Percentiles rank a stretch among this genome's conserved stretches.
Evolutionary conservation across 2,888 invertebrate genomes (phyloP).

Genomic region (Elegia similella): DNA sequence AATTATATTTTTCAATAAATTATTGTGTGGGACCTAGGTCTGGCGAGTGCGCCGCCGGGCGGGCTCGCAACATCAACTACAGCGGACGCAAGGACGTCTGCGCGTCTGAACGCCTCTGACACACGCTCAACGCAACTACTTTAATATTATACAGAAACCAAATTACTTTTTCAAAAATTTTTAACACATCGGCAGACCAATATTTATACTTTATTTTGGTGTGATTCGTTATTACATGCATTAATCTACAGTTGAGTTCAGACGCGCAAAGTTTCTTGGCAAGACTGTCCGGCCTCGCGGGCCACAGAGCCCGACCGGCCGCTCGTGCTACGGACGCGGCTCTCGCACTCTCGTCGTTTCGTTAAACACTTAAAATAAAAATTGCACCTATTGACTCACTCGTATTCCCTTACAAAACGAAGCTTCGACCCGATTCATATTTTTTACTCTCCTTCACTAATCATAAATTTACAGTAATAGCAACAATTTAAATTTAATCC

Average conservation of each 20-base stretch:
- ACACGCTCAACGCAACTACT: slow-evolving; percentile 4
- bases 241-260: not conserved
- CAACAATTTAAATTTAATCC: slow-evolving; percentile 76
- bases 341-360: slow-evolving; percentile 39
- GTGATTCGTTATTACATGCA: not conserved
- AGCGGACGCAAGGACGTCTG: not conserved
- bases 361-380: slow-evolving; percentile 66
- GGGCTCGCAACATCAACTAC: slow-evolving; percentile 9
- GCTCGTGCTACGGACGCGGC: slow-evolving; percentile 29
- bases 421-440: slow-evolving; percentile 75
- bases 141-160: slow-evolving; percentile 2
- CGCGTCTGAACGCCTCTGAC: not conserved
- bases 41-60: slow-evolving; percentile 30
- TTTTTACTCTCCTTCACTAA: slow-evolving; percentile 71
- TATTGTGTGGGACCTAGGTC: slow-evolving; percentile 60
- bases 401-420: slow-evolving; percentile 69
- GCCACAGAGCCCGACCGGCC: slow-evolving; percentile 26
- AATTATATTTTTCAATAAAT: slow-evolving; percentile 67
- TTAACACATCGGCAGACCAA: not conserved
- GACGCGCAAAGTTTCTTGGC: not conserved
- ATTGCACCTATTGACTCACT: slow-evolving; percentile 80
- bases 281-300: not conserved
- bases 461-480: slow-evolving; percentile 75
- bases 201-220: not conserved
- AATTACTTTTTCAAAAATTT: not conserved